Conservation (phyloP, 2,797 vertebrate genomes). For the Cottoperca gobio region DNA sequence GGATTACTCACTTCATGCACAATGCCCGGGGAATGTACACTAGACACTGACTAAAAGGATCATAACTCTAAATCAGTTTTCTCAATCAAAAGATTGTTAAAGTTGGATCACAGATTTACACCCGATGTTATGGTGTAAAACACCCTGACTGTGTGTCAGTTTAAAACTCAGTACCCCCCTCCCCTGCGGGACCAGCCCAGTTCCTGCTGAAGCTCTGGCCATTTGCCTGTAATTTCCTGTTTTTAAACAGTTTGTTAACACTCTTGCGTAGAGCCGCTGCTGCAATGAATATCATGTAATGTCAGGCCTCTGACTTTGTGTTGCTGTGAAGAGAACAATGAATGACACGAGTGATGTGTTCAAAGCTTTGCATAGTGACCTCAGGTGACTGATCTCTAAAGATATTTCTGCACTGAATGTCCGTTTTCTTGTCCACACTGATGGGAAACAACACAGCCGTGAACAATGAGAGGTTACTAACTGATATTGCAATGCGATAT, state of each 20-base stretch:
- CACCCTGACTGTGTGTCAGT: background rate
- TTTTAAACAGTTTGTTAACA: conserved; percentile 59
- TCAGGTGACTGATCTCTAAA: conserved; percentile 12
- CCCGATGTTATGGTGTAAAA: background rate
- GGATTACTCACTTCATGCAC: background rate
- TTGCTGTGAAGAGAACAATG: conserved; percentile 30
- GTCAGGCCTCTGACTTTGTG: background rate
- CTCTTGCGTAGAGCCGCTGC: conserved; percentile 39
- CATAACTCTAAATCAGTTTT: background rate
- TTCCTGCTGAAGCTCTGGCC: conserved; percentile 55
- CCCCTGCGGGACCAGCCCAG: conserved; percentile 10
- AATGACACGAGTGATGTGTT: conserved; percentile 11
- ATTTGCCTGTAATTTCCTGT: conserved; percentile 81
- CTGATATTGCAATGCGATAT: too few relatives aligned
- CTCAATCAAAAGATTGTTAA: background rate
- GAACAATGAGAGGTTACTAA: background rate
- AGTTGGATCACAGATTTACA: background rate
- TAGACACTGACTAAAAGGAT: background rate
- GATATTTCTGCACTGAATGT: background rate
- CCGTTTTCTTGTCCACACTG: background rate
- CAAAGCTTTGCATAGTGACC: background rate
- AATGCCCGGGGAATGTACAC: background rate
- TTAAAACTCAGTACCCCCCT: background rate
- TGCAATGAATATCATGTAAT: conserved; percentile 51
- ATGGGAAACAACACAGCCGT: background rate